Evolutionary conservation across 2,113 vertebrate genomes (phyloP), one percentile per base, ranked within the genome.

Genomic region (Entelurus aequoreus): DNA sequence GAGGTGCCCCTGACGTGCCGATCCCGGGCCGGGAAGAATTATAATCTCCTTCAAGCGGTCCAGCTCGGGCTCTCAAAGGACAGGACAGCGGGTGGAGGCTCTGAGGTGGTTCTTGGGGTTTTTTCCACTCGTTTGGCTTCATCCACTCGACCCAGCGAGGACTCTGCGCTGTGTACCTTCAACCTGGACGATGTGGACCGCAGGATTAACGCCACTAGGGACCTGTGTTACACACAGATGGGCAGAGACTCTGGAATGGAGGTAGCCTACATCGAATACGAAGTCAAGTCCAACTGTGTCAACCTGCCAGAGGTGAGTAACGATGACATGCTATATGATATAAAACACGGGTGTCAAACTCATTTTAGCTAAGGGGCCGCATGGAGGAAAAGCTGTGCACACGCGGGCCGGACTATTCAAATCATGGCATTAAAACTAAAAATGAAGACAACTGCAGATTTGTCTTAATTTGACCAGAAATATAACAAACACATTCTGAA

Each of bases 191-290:
- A 95, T 37, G 90, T 99, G 28, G 94, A 98, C 82, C 86, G 36
- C 46, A 88, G 93, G 19, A 95, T 95, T 47, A 92, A 94, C 60
- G 78, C 79, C 74, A 98, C 97, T 0, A 90, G 95, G 56, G 94
- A 98, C 57, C 88, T 94, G 63, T 99, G 97, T 84, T 99, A 99
- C 80, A 98, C 95, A 11, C 87, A 91, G 63, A 90, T 91, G 53
- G 96, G 96, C 2, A 92, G 69, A n/a, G 90, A 93, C 40, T 85
- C 86, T 0, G 93, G 91, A 21, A 16, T n/a, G 0, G 93, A 96
- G 76, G 93, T 92, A 3, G 94, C 96, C 0, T 98, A 97, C 85
- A 99, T 99, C 0, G 96, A 98, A 66, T 99, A 99, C 0, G 95
- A 98, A 5, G 96, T 99, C 83, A 96, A 94, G 54, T 98, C 96